Base-by-base conservation (phyloP, 2,888 invertebrate species). In the Heteromyza rotundicornis region DNA sequence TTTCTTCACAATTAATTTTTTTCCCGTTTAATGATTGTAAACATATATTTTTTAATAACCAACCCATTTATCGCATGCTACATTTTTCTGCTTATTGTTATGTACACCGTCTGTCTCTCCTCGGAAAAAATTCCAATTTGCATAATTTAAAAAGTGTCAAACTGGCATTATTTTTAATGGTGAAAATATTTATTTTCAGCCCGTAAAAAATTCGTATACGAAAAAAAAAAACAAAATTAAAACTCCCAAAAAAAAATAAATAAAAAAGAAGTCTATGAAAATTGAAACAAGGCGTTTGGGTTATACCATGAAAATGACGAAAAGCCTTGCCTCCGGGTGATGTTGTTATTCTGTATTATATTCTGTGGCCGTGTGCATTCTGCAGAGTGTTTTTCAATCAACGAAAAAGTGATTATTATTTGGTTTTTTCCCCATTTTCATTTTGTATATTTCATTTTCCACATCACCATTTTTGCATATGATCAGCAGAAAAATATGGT, bases 91-190 rank as follows among this genome's bases (percentile, higher is more conserved):
- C 14, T 40, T 40, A n/a, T 40, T 40, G 10, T 12, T n/a, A 40
- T n/a, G n/a, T 14, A 3, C n/a, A n/a, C 40, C 14, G 14, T 40
- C n/a, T 7, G 14, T 3, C 40, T 7, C 40, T 7, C 14, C 10
- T 40, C n/a, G 12, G 12, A 8, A 5, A 40, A 40, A 53, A 40
- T 23, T n/a, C n/a, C 44, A 56, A 56, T 56, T 56, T 44, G 27
- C 56, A 56, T 56, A 54, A 35, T 54, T 54, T 68, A 67, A 71
- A 70, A 73, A 74, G 68, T 73, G 72, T 70, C 70, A 70, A 73
- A 68, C 70, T 67, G 65, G 73, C 74, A 68, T 59, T 63, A 75
- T 73, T 72, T 70, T 70, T 73, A 75, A 72, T 72, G 19, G 17
- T 12, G 24, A 14, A 54, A 54, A 54, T 50, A 20, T 22, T 22